Conservation (phyloP, 2,888 invertebrate species). For the Leucophenga montana region DNA sequence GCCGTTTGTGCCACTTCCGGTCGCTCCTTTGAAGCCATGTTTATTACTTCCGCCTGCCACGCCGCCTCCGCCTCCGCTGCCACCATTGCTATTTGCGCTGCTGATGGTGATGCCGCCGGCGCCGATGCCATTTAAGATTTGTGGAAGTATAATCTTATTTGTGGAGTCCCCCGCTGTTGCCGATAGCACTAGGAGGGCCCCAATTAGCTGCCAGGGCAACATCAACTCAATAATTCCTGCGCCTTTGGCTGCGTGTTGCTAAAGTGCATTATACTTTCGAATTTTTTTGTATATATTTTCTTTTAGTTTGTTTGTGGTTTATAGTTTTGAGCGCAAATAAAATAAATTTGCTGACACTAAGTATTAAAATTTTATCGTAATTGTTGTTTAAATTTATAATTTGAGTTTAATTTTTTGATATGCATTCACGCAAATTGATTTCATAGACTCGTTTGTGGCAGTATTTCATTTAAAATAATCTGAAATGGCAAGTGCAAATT, state of each 20-base stretch:
- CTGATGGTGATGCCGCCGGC: conserved; percentile 44
- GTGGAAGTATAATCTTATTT: conserved; percentile 70
- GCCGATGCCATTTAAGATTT: conserved; percentile 59
- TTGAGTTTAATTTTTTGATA: too few species aligned
- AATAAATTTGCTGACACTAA: not conserved
- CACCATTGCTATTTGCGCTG: conserved; percentile 46
- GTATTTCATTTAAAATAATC: too few species aligned
- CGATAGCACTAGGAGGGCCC: conserved; percentile 73
- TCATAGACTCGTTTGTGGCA: too few species aligned
- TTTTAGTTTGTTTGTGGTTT: conserved; percentile 11
- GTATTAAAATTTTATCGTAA: too few species aligned
- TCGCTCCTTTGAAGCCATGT: conserved; percentile 41
- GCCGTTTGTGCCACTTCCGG: conserved; percentile 35
- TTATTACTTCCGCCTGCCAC: conserved; percentile 44
- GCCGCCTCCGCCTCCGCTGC: too few species aligned
- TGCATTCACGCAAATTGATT: too few species aligned
- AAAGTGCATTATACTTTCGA: conserved; percentile 51
- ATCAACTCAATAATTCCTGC: conserved; percentile 71
- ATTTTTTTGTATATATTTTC: not conserved
- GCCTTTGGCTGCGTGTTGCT: conserved; percentile 52
- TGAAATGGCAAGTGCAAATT: too few species aligned
- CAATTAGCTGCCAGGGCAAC: conserved; percentile 73
- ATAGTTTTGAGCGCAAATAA: conserved; percentile 1
- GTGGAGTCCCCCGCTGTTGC: conserved; percentile 73
- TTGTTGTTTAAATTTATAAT: too few species aligned